These are phyloP conservation scores for Felis chaus DNA, from an alignment of 2,113 vertebrate species.

Conservation along the genomic window DNA sequence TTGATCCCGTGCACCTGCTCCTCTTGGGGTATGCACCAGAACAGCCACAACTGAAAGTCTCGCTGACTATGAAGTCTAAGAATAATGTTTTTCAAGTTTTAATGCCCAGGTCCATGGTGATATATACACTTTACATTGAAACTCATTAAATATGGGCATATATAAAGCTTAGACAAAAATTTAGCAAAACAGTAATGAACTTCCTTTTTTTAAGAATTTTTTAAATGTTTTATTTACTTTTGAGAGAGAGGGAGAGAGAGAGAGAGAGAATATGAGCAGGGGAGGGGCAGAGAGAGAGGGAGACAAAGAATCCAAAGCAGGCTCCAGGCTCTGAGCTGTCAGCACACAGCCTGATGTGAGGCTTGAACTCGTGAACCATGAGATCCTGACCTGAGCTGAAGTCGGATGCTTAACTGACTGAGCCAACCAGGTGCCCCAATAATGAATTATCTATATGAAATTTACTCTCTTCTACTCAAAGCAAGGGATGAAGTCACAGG, in stretches of 20 bases:
- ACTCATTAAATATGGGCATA: not conserved
- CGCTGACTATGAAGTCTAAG: not conserved
- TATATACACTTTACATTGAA: not conserved
- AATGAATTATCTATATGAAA: not conserved
- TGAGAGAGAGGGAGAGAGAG: too few species aligned
- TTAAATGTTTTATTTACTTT: too few species aligned
- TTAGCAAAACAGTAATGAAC: not conserved
- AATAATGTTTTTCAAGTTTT: not conserved
- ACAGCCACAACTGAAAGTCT: not conserved
- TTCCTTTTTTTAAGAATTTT: too few species aligned
- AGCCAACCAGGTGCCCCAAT: not conserved
- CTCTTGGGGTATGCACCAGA: not conserved
- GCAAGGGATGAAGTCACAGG: not conserved
- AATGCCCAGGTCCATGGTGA: not conserved
- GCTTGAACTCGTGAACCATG: too few species aligned
- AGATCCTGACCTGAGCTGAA: too few species aligned
- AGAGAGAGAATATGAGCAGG: too few species aligned
- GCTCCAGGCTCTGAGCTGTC: too few species aligned
- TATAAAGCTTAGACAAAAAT: not conserved
- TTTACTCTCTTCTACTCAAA: not conserved
- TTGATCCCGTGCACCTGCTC: not conserved
- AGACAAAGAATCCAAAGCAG: too few species aligned
- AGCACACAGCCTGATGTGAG: too few species aligned
- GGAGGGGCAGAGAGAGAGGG: too few species aligned
- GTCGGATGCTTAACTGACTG: too few species aligned